Percentiles rank a stretch among this genome's conserved stretches.
These are phyloP conservation scores for Datnioides undecimradiatus DNA, from an alignment of 2,113 vertebrate species.

Conservation along the genomic window DNA sequence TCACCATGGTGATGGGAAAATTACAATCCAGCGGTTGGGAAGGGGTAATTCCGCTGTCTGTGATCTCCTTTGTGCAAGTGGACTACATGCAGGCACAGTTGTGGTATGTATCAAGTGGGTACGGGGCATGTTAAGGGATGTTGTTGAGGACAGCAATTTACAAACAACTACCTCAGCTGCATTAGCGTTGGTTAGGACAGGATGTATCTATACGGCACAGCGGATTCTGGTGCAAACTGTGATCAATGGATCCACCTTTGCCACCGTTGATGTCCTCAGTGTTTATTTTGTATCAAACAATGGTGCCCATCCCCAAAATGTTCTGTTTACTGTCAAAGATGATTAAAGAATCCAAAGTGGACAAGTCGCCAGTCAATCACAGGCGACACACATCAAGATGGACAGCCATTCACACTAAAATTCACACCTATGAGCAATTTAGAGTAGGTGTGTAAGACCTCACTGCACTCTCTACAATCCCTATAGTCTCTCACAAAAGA, in stretches of 20 bases:
- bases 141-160: conserved; percentile 50
- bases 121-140: conserved; percentile 31
- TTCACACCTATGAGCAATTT: background rate
- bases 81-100: conserved; percentile 31
- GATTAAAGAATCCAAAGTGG: too few species aligned
- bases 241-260: too few species aligned
- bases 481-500: too few species aligned
- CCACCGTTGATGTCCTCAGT: too few species aligned
- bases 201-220: background rate
- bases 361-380: too few species aligned
- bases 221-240: too few species aligned
- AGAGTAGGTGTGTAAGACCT: background rate
- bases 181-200: conserved; percentile 16
- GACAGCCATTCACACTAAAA: too few species aligned
- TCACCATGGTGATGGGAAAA: conserved; percentile 71
- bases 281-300: too few species aligned
- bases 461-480: too few species aligned
- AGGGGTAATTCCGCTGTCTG: conserved; percentile 58
- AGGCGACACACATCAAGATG: too few species aligned
- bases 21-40: conserved; percentile 51
- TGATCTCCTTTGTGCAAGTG: conserved; percentile 41
- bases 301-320: too few species aligned
- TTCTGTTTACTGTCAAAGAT: too few species aligned
- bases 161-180: conserved; percentile 35
- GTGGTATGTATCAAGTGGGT: conserved; percentile 42